Evolutionary conservation across 2,113 vertebrate species (phyloP).

Genomic region (Fulmarus glacialis): DNA sequence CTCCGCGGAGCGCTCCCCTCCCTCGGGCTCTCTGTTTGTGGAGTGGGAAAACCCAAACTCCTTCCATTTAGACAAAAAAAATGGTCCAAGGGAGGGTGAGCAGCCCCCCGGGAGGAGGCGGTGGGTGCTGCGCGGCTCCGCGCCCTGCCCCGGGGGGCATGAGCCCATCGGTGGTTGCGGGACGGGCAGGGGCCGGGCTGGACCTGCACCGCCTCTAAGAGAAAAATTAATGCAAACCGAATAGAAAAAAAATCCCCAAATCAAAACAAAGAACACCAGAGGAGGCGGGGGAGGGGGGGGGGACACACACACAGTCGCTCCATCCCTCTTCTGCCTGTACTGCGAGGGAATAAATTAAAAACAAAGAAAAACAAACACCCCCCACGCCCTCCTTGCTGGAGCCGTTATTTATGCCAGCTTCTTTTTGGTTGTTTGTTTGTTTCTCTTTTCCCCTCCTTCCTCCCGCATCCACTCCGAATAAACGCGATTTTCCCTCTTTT

Average conservation of each 20-base stretch:
- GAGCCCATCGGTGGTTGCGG: neutral
- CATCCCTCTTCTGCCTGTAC: neutral
- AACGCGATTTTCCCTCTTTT: neutral
- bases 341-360: neutral
- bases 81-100: neutral
- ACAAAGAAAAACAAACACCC: neutral
- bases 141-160: neutral
- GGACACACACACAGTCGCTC: neutral
- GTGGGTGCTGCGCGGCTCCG: neutral
- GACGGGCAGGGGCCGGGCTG: neutral
- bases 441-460: neutral
- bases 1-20: neutral
- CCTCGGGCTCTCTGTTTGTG: neutral
- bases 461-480: neutral
- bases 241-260: neutral
- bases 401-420: neutral
- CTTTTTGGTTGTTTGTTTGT: neutral
- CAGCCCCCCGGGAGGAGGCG: neutral
- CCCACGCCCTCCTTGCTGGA: neutral
- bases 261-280: neutral
- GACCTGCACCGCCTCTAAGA: neutral
- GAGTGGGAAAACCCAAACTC: neutral
- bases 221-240: neutral
- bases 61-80: neutral
- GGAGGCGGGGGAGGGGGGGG: accelerated